Conservation (phyloP, 2,888 invertebrate species). For the Boloria euphrosyne region DNA sequence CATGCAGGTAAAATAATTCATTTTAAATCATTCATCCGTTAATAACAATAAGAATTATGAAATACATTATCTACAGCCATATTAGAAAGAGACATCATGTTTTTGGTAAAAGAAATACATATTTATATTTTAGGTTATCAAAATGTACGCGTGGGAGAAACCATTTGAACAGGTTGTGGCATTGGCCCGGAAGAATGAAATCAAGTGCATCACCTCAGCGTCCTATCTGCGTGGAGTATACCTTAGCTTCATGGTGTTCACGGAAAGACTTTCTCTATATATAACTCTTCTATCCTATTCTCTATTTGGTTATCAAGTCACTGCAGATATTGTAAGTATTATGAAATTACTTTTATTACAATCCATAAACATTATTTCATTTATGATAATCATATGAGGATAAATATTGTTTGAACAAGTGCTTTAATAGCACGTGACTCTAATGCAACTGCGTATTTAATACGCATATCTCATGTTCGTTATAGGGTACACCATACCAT, state of each 20-base stretch:
- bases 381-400: conserved; percentile 7
- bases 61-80: not conserved
- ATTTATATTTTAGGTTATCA: conserved; percentile 87
- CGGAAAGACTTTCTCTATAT: conserved; percentile 92
- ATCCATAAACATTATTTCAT: not conserved
- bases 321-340: conserved; percentile 79
- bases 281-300: conserved; percentile 90
- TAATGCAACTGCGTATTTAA: conserved; percentile 8
- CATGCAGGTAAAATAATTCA: conserved; percentile 89
- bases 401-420: conserved; percentile 12
- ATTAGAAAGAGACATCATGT: not conserved
- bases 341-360: not conserved
- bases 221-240: conserved; percentile 86
- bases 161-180: conserved; percentile 93
- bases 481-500: conserved; percentile 16
- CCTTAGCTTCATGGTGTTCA: conserved; percentile 90
- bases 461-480: not conserved
- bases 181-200: conserved; percentile 86
- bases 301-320: conserved; percentile 83
- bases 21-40: too few species aligned
- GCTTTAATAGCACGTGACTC: conserved; percentile 20
- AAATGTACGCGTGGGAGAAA: conserved; percentile 98
- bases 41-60: too few species aligned
- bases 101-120: not conserved
- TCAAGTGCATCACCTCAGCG: conserved; percentile 83